A percentile compares a stretch with the other conserved stretches of the same genome.
These are phyloP conservation scores for Osmerus mordax DNA, from an alignment of 2,113 vertebrate genomes.

Conservation along the genomic window DNA sequence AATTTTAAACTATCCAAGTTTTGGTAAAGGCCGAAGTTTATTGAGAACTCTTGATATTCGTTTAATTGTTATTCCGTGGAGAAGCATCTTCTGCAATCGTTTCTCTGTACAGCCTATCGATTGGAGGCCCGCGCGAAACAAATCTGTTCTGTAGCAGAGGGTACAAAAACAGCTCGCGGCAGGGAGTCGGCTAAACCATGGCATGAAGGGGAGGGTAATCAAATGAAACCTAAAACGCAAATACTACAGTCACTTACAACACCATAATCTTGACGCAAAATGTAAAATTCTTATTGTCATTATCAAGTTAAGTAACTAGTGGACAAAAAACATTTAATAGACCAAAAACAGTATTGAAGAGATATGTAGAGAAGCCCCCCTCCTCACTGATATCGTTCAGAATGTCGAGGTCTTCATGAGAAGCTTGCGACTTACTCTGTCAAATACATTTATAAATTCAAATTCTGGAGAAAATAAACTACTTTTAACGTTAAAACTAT, in stretches of 20 bases:
- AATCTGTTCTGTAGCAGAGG: constrained; percentile 61
- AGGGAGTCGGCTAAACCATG: constrained; percentile 66
- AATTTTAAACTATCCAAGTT: constrained; percentile 50
- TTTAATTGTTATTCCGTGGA: constrained; percentile 48
- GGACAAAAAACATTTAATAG: not conserved
- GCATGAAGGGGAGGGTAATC: constrained; percentile 2
- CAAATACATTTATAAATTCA: constrained; percentile 56
- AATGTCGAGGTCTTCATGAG: constrained; percentile 43
- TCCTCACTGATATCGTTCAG: not conserved
- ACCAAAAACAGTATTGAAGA: not conserved
- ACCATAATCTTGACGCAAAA: not conserved
- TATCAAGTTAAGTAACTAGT: not conserved
- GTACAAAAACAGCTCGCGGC: constrained; percentile 68
- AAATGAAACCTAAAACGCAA: not conserved
- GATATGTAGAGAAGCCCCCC: not conserved
- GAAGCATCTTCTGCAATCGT: constrained; percentile 50
- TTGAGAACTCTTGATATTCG: constrained; percentile 40
- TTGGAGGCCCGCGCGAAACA: constrained; percentile 37
- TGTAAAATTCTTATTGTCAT: not conserved
- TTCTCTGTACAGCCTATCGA: constrained; percentile 41
- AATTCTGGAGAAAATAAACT: constrained; percentile 35
- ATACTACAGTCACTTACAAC: not conserved
- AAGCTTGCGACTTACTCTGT: constrained; percentile 49
- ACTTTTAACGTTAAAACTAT: not conserved
- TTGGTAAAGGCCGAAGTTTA: constrained; percentile 54